Base-by-base conservation (phyloP, 2,797 vertebrate species). In the Podarcis lilfordi region DNA sequence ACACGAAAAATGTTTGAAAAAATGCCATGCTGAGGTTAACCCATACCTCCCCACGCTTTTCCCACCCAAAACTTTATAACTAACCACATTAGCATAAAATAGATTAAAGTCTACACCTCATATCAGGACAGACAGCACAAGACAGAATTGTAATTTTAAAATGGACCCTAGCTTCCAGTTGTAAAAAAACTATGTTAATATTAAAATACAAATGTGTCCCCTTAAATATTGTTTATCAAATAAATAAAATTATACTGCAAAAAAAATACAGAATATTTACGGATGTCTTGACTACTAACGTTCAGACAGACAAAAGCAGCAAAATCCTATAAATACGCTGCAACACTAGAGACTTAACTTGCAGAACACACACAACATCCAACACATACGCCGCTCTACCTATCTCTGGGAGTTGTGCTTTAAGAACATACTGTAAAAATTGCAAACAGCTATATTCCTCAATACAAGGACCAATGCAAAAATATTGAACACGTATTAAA, bases 1-100 rank as follows among this genome's bases (percentile, higher is more conserved):
- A 97, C 96, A 97, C 90, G 96, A 97, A 97, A 97, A 97, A 97
- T 96, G 96, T 97, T 97, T 97, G 96, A 97, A 97, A 97, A 96
- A 97, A 96, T 96, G 96, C 95, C 96, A 97, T 97, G 93, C 95
- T 96, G 94, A 96, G 96, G 94, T 95, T 90, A 93, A 86, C 96
- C 95, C 93, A 93, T 92, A 91, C 93, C 95, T 89, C 94, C 93
- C 94, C 92, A 76, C 43, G 90, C 91, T 93, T 91, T 95, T 55
- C 88, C 94, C 88, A 89, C 86, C 90, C 90, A 94, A 91, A 88
- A 88, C 85, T 92, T 93, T 93, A 88, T 76, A 92, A 84, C 93
- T 93, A 92, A 94, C 23, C 89, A 93, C 83, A 94, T 84, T 90
- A 92, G 90, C 81, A 86, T 32, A 94, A 95, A 92, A 75, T 35